phyloP scores from a whole-genome alignment of 2,797 vertebrate species.

The Sphaeramia orbicularis region DNA sequence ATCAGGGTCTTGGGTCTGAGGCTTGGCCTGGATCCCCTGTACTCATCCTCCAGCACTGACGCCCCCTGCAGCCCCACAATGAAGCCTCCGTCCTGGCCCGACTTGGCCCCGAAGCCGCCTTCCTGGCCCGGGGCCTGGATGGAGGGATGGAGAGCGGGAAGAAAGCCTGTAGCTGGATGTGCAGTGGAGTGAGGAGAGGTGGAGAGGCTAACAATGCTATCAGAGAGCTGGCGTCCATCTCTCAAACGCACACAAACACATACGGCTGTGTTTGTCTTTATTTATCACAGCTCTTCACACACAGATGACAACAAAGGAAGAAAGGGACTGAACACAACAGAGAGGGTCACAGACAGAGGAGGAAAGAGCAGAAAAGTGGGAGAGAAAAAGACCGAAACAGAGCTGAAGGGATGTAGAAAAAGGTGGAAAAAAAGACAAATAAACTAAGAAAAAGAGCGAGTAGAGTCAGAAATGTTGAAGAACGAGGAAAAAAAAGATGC shows the following conservation, averaged over 20 bases:
- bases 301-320: slow-evolving; percentile 70
- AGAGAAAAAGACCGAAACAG: slow-evolving; percentile 45
- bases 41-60: slow-evolving; percentile 69
- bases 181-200: slow-evolving; percentile 86
- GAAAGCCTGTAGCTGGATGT: slow-evolving; percentile 78
- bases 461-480: background rate
- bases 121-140: slow-evolving; percentile 77
- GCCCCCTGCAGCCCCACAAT: slow-evolving; percentile 63
- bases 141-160: slow-evolving; percentile 56
- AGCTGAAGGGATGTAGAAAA: slow-evolving; percentile 39
- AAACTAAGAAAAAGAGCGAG: background rate
- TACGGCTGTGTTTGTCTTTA: slow-evolving; percentile 73
- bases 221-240: slow-evolving; percentile 78
- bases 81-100: slow-evolving; percentile 71
- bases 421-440: slow-evolving; percentile 16
- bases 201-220: slow-evolving; percentile 87
- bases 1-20: slow-evolving; percentile 75
- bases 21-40: slow-evolving; percentile 81
- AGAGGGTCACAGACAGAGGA: slow-evolving; percentile 39
- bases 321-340: slow-evolving; percentile 54
- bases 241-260: slow-evolving; percentile 52
- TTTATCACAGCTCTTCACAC: slow-evolving; percentile 82
- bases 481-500: slow-evolving; percentile 14
- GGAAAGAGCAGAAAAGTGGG: slow-evolving; percentile 38
- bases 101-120: slow-evolving; percentile 73